Conservation (phyloP, 2,113 vertebrate species). For the Pterocles burchelli region DNA sequence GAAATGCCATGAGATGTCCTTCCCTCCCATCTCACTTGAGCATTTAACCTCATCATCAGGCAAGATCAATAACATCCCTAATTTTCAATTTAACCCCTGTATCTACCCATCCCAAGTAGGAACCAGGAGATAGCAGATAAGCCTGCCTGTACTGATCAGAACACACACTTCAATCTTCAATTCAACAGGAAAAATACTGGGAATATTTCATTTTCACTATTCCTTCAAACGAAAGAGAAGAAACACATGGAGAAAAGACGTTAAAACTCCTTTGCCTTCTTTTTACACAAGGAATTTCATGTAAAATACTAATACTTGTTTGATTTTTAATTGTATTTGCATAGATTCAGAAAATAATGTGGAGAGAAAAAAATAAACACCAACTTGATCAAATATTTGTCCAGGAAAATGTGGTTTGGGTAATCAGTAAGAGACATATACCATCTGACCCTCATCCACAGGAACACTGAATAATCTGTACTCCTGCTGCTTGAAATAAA, state of each 20-base stretch:
- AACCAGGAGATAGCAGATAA: neutral
- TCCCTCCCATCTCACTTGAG: neutral
- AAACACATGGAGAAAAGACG: neutral
- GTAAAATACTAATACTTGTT: neutral
- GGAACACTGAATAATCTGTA: neutral
- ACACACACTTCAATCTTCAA: too few relatives aligned
- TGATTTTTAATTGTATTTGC: neutral
- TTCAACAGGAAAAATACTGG: neutral
- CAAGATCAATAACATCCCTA: neutral
- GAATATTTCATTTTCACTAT: neutral
- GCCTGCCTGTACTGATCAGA: too few relatives aligned
- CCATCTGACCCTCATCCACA: neutral
- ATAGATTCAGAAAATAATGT: neutral
- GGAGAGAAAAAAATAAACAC: neutral
- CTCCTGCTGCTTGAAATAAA: neutral
- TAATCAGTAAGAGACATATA: neutral
- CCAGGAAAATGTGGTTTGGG: neutral
- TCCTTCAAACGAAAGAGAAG: neutral
- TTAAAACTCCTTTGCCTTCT: neutral
- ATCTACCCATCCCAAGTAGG: neutral
- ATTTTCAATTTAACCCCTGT: neutral
- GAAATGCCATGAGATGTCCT: neutral
- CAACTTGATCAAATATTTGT: neutral
- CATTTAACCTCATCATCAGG: neutral
- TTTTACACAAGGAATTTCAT: neutral